Evolutionary conservation across 1,140 invertebrate genomes (phyloP), one percentile per base, ranked within the genome.

Genomic region (Drosophila yakuba): DNA sequence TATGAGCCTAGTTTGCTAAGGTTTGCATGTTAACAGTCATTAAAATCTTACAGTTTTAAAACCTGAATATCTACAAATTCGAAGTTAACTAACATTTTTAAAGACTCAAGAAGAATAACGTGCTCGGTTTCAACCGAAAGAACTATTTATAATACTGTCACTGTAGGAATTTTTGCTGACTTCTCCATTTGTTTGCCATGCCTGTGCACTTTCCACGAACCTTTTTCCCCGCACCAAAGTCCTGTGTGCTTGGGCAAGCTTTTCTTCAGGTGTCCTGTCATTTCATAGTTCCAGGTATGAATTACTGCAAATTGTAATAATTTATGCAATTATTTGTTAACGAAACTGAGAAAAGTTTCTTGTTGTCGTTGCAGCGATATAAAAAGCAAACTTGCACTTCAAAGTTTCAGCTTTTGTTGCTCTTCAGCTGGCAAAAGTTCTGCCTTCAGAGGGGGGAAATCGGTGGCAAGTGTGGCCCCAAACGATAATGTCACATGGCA

Each of bases 401-500:
- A 68, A 52, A 68, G 45, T 68, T 68, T 62, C 35, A 5, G 60
- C 63, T 63, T 64, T 64, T 67, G 45, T 64, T 64, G 59, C 41
- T 41, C 54, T 56, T 56, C n/a, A 7, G 20, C 41, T 15, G 17
- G 11, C 7, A 35, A 66, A 66, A 38, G n/a, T 61, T n/a, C n/a
- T 50, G 25, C 45, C 2, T 20, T 12, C 20, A 20, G 12, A 17
- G 50, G 35, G 35, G 8, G 23, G 17, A 36, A 38, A 15, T 48
- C 14, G 23, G 55, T 11, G 39, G 32, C 6, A 2, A 23, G 59
- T 61, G 74, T 44, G 35, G 54, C 20, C 15, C 43, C 41, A 63
- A 59, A 59, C 54, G 64, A 83, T 80, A 83, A 76, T 84, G 80
- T 83, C 80, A 83, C 76, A 80, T 74, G 79, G 74, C 58, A 66